These are phyloP conservation scores for Patagioenas fasciata DNA, from an alignment of 2,113 vertebrate species.

Conservation along the genomic window DNA sequence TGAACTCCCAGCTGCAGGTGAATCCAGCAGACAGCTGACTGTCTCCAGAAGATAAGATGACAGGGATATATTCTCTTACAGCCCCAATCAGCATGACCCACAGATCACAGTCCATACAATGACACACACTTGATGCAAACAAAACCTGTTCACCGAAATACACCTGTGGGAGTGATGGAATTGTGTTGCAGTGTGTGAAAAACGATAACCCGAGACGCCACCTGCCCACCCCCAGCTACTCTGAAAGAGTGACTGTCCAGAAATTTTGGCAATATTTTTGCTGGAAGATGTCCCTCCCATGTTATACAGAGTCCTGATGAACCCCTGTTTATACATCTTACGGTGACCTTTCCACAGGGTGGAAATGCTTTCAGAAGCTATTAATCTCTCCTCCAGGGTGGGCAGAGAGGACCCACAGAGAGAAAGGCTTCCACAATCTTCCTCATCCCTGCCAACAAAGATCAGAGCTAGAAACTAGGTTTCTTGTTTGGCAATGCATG, in stretches of 20 bases:
- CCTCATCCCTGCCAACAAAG: conserved; percentile 37
- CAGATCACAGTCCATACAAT: background rate
- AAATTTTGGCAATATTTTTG: background rate
- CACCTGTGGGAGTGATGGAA: background rate
- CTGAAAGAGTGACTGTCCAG: background rate
- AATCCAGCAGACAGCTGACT: background rate
- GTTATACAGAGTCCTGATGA: background rate
- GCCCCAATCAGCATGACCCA: background rate
- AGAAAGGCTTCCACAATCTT: conserved; percentile 31
- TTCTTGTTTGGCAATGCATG: conserved; percentile 9
- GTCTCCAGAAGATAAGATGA: background rate
- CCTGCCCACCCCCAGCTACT: background rate
- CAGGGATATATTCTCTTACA: background rate
- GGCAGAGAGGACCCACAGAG: background rate
- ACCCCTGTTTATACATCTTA: background rate
- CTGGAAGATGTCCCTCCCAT: background rate
- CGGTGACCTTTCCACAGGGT: conserved; percentile 45
- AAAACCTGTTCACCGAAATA: background rate
- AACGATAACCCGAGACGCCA: background rate
- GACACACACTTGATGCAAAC: background rate
- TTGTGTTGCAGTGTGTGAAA: background rate
- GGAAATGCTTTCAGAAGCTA: conserved; percentile 49
- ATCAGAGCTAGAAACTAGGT: conserved; percentile 5
- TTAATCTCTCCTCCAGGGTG: conserved; percentile 27
- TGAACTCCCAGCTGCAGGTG: background rate